Conservation (phyloP, 2,797 vertebrate genomes). For the Clamator glandarius region DNA sequence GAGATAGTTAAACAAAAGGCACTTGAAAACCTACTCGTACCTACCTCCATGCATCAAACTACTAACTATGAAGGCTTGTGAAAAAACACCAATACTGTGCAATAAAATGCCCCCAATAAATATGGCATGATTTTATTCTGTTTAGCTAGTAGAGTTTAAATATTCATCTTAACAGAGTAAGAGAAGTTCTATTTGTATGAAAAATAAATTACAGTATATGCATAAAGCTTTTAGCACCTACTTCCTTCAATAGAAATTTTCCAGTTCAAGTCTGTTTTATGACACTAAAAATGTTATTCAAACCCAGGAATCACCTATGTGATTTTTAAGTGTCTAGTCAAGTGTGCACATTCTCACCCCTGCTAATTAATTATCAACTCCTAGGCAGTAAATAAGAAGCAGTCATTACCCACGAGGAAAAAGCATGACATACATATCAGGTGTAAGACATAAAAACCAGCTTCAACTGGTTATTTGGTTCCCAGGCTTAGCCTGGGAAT, state of each 20-base stretch:
- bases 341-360: constrained; percentile 2
- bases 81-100: not conserved
- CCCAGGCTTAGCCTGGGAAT: not conserved
- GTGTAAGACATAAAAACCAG: constrained; percentile 45
- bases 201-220: not conserved
- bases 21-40: not conserved
- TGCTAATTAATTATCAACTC: constrained; percentile 53
- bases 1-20: not conserved
- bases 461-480: constrained; percentile 5
- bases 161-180: not conserved
- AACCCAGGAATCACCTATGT: not conserved
- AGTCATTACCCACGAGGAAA: constrained; percentile 30
- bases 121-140: not conserved
- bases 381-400: constrained; percentile 45
- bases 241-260: constrained; percentile 13
- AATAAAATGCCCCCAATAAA: not conserved
- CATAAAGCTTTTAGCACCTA: constrained; percentile 35
- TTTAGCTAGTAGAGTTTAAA: not conserved
- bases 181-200: not conserved
- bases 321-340: constrained; percentile 24
- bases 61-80: not conserved
- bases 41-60: not conserved
- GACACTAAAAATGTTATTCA: not conserved
- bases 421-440: not conserved
- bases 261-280: constrained; percentile 26